Evolutionary conservation across 2,113 vertebrate genomes (phyloP), one percentile per base, ranked within the genome.

Genomic region (Halichoerus grypus): DNA sequence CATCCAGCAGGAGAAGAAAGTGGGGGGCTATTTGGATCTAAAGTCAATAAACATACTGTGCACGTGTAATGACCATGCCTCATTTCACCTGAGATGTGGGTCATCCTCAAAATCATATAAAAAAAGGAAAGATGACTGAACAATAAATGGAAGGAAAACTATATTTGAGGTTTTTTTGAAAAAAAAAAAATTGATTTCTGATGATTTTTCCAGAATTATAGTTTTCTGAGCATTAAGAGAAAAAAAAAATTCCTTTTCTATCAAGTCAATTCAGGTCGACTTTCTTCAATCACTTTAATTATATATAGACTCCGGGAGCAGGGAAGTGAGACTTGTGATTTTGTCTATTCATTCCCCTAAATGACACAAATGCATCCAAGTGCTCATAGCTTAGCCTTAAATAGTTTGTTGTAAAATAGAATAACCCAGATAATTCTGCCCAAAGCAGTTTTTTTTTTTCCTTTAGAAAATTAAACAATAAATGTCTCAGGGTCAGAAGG

Each of bases 401-500:
- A 84, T 96, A 97, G 80, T 92, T 84, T 65, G 24, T 76, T 87
- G 88, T 92, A 88, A 98, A 98, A 95, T 33, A 96, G 95, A 94
- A 91, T 74, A 96, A 96, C 82, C 88, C 74, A 71, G 93, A 42
- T 94, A 88, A 76, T 97, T 97, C 95, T 97, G 93, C 96, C 96
- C 97, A 97, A 93, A 97, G 83, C 18, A 92, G 69, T 0, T 86
- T 72, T 88, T 86, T 97, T 98, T 0, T 0, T 90, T 95, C 88
- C 97, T 97, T 98, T 98, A 98, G 96, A 93, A 98, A 96, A 97
- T 94, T 81, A 82, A 98, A 98, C 96, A 98, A 97, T 92, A 97
- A 86, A 97, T 98, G 97, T 84, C 96, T 98, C 98, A 91, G 98
- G 98, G 98, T 97, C 95, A 96, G 95, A 98, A 98, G 96, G 97